A percentile compares a stretch with the other conserved stretches of the same genome.
These are phyloP conservation scores for Morinoia aosen DNA, from an alignment of 2,888 invertebrate genomes.

Conservation along the genomic window DNA sequence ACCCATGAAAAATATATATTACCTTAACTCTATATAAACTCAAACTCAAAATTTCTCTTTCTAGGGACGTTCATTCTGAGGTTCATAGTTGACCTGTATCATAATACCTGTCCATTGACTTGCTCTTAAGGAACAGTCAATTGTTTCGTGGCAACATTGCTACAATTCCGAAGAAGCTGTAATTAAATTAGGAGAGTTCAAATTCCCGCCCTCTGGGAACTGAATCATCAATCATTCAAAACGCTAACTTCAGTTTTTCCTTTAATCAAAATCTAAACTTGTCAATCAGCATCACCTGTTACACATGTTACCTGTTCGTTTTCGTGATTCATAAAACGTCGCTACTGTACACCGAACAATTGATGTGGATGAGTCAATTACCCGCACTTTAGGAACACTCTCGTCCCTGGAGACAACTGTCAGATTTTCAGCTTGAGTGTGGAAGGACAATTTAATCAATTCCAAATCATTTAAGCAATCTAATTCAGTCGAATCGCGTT, in stretches of 20 bases:
- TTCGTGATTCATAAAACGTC: neutral
- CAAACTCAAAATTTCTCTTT: too few species aligned
- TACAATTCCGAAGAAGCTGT: too few species aligned
- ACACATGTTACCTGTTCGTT: neutral
- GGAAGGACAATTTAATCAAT: neutral
- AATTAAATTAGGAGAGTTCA: too few species aligned
- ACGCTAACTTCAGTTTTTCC: neutral
- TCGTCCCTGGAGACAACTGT: neutral
- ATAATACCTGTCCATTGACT: too few species aligned
- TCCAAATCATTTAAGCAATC: neutral
- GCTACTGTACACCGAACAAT: neutral
- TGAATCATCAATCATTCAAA: neutral
- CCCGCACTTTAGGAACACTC: neutral
- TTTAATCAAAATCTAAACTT: neutral
- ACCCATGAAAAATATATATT: too few species aligned
- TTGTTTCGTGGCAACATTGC: too few species aligned
- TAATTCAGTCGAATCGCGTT: neutral
- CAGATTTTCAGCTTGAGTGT: neutral
- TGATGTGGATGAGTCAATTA: neutral
- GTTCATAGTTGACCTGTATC: too few species aligned
- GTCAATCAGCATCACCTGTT: neutral
- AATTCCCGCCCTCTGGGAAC: neutral
- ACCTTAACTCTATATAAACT: too few species aligned
- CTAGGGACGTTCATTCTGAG: too few species aligned
- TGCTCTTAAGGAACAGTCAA: too few species aligned